Evolutionary conservation across 2,888 invertebrate species (phyloP).

Genomic region (Pecten maximus): DNA sequence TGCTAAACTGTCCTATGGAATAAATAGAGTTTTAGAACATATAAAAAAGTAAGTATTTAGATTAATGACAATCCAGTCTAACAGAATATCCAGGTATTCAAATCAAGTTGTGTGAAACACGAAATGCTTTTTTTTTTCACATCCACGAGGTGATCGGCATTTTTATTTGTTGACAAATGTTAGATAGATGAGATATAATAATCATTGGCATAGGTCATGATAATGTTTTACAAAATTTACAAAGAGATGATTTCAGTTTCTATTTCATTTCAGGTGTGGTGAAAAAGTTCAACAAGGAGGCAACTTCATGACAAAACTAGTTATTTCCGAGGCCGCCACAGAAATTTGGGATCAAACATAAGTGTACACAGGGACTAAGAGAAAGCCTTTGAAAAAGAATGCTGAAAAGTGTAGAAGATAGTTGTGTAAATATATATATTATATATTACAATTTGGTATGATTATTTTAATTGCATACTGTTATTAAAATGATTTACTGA

Average conservation of each 20-base stretch:
- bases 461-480: constrained; percentile 8
- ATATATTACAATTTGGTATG: constrained; percentile 1
- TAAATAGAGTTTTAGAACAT: too few species aligned
- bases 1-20: too few species aligned
- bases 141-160: too few species aligned
- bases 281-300: neutral
- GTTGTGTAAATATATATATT: neutral
- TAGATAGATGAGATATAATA: too few species aligned
- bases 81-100: too few species aligned
- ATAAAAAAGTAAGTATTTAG: too few species aligned
- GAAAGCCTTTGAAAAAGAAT: neutral
- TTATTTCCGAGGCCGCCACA: neutral
- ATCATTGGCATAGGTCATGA: too few species aligned
- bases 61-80: too few species aligned
- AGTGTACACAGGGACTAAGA: neutral
- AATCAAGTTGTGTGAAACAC: too few species aligned
- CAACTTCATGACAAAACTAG: neutral
- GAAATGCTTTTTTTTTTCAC: too few species aligned
- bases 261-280: neutral
- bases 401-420: neutral
- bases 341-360: neutral
- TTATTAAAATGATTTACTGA: neutral
- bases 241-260: neutral
- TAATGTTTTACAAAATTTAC: neutral
- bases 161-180: too few species aligned